These are phyloP conservation scores for Theropithecus gelada DNA, from an alignment of 2,113 vertebrate genomes.

Conservation along the genomic window DNA sequence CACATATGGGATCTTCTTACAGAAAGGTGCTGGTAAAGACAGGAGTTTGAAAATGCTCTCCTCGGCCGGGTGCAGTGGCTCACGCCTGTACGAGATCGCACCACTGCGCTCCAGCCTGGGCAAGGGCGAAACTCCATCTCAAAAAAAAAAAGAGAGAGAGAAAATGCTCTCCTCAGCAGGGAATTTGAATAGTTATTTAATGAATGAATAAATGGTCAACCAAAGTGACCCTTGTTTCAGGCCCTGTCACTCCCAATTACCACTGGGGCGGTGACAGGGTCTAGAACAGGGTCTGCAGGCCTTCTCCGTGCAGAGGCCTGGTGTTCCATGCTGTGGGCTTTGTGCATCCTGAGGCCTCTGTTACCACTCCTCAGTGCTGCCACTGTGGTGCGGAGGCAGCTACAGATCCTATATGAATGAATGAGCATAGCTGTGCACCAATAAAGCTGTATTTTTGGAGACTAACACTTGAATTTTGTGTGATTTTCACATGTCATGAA, in stretches of 20 bases:
- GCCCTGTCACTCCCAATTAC: background rate
- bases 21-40: background rate
- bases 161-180: background rate
- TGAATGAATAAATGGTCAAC: background rate
- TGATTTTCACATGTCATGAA: background rate
- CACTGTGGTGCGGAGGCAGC: background rate
- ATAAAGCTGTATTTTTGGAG: slow-evolving; percentile 1
- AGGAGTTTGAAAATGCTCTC: background rate
- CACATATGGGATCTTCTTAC: background rate
- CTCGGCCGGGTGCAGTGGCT: background rate
- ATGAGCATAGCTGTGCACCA: background rate
- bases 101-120: too few species aligned
- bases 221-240: background rate
- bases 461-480: background rate
- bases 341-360: background rate
- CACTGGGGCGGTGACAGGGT: too few species aligned
- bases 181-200: background rate
- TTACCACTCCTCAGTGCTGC: background rate
- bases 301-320: background rate
- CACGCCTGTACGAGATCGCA: too few species aligned
- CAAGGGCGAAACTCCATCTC: too few species aligned
- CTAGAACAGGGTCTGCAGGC: too few species aligned
- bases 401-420: background rate
- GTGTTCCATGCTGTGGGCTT: background rate
- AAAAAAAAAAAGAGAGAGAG: background rate